Evolutionary conservation across 92 coral and sea anemone species (phyloP).

Genomic region (Porites evermanni): DNA sequence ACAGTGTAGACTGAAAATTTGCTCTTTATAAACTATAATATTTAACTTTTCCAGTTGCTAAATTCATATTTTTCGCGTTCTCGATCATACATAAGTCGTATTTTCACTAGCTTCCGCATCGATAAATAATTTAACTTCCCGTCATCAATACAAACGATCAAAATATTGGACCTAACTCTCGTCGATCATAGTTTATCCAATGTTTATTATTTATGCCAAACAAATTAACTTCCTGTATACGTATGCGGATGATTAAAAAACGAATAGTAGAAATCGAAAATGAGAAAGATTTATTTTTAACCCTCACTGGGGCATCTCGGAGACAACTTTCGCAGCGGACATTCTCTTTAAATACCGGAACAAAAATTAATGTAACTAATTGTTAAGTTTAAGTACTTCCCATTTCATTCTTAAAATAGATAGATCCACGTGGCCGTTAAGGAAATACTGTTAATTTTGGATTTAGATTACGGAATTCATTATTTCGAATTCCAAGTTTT

Average conservation of each 20-base stretch:
- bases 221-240: background rate
- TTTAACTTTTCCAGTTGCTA: too few relatives aligned
- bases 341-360: background rate
- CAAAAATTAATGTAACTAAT: background rate
- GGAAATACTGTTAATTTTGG: background rate
- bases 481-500: background rate
- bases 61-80: background rate
- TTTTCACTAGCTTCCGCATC: background rate
- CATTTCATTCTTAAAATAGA: background rate
- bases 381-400: background rate
- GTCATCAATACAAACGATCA: background rate
- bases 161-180: background rate
- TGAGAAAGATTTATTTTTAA: conserved; percentile 3
- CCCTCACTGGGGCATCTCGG: background rate
- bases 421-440: background rate
- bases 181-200: background rate
- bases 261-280: too few relatives aligned
- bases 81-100: background rate
- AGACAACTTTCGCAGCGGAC: background rate
- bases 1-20: too few relatives aligned
- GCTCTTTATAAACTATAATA: too few relatives aligned
- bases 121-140: background rate
- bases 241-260: too few relatives aligned
- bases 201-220: background rate
- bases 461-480: background rate